Evolutionary conservation across 2,113 vertebrate species (phyloP).

Genomic region (Halichoerus grypus): DNA sequence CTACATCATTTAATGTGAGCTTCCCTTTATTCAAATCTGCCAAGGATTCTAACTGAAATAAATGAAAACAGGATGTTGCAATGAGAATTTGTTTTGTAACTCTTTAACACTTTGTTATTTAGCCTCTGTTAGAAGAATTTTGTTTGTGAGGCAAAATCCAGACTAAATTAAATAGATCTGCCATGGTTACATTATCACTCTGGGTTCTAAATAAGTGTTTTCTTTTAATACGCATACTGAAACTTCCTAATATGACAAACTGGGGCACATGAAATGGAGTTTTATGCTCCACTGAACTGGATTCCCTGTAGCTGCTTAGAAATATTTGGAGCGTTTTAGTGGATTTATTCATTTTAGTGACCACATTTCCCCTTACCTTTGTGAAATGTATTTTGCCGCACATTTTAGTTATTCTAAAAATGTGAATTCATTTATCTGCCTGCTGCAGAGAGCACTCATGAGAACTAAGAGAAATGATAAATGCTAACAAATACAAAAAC

Average conservation of each 20-base stretch:
- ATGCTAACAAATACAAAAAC: not conserved
- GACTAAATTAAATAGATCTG: constrained; percentile 57
- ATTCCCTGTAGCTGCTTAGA: constrained; percentile 43
- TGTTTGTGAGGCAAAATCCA: not conserved
- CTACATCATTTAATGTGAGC: not conserved
- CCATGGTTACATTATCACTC: constrained; percentile 28
- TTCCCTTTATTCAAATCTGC: not conserved
- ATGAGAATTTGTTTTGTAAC: constrained; percentile 4
- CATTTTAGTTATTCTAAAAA: constrained; percentile 41
- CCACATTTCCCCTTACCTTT: not conserved
- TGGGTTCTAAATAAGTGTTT: constrained; percentile 19
- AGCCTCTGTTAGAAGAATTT: constrained; percentile 53
- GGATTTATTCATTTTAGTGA: not conserved
- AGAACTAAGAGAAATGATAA: not conserved
- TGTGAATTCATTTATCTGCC: not conserved
- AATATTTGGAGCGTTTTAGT: not conserved
- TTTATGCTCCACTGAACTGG: constrained; percentile 1
- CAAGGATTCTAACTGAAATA: not conserved
- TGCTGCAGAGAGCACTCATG: not conserved
- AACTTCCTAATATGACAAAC: constrained; percentile 62
- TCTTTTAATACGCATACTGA: constrained; percentile 48
- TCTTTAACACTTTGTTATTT: constrained; percentile 5
- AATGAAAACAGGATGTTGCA: not conserved
- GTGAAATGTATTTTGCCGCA: not conserved
- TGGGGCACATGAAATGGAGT: not conserved